Conservation (phyloP, 2,113 vertebrate species). For the Prunella fulvescens region DNA sequence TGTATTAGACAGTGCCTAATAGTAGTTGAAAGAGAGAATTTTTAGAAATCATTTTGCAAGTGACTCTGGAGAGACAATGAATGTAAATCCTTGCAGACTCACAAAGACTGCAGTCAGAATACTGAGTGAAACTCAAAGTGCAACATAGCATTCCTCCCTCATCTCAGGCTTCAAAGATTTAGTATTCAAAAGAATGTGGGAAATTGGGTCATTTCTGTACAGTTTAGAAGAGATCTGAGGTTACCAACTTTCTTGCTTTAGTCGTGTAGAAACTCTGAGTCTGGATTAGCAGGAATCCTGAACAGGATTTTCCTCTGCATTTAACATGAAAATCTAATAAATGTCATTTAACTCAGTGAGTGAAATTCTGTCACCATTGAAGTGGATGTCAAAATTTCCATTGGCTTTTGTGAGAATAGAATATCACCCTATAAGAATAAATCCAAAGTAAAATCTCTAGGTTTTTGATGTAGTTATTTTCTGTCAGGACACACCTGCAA, state of each 20-base stretch:
- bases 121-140: constrained; percentile 39
- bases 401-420: neutral
- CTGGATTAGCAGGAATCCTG: constrained; percentile 36
- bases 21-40: constrained; percentile 37
- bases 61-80: constrained; percentile 41
- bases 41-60: constrained; percentile 34
- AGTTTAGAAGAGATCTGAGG: constrained; percentile 43
- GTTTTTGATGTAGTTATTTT: constrained; percentile 6
- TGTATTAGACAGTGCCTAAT: constrained; percentile 11
- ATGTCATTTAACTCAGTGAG: constrained; percentile 2
- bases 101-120: constrained; percentile 46
- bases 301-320: constrained; percentile 41
- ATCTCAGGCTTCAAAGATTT: constrained; percentile 50
- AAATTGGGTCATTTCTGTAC: constrained; percentile 53
- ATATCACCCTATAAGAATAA: neutral
- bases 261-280: neutral
- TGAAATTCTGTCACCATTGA: constrained; percentile 16
- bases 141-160: neutral
- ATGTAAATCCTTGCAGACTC: constrained; percentile 54
- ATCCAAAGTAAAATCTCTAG: neutral
- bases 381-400: constrained; percentile 14
- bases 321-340: constrained; percentile 49
- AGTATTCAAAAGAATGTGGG: constrained; percentile 38
- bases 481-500: neutral
- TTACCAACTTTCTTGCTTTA: constrained; percentile 39